Base-by-base conservation (phyloP, 2,888 invertebrate genomes). In the Pemphredon lugubris region DNA sequence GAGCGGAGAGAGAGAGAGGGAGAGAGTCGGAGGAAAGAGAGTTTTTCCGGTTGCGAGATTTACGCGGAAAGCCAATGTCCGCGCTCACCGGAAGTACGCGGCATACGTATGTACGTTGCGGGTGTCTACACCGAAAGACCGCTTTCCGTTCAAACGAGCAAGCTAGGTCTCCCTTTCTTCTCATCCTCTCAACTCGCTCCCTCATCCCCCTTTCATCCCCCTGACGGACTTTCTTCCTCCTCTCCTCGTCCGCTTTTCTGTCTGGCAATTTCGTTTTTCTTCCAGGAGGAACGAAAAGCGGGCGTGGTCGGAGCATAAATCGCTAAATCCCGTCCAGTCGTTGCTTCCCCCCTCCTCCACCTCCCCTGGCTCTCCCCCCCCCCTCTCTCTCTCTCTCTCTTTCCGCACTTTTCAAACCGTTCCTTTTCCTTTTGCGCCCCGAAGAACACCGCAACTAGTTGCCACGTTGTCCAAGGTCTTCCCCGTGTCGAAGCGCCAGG, bases 31-130 rank as follows among this genome's bases (percentile, higher is more conserved):
- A 26, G 58, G 63, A 32, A 57, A 51, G 63, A 44, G 75, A 75
- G 79, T 79, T 81, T 80, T 80, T 81, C 82, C 79, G 67, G 58
- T 60, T 55, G n/a, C 57, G 66, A 79, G 82, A 80, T 80, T 81
- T 80, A 80, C 79, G 79, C 75, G 66, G 67, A 42, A 63, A 75
- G n/a, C n/a, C n/a, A n/a, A n/a, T n/a, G 66, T 79, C 76, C 70
- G 81, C 75, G 67, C 53, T 71, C 64, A 50, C 75, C 81, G 72
- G 75, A 81, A 81, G 55, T 79, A 81, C 66, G 58, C n/a, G n/a
- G n/a, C n/a, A n/a, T 69, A 73, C 59, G 50, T 73, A 67, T 37
- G 76, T 76, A 76, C n/a, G n/a, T n/a, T 60, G 59, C 68, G 65
- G 26, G 69, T 70, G 75, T 66, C 70, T 54, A 57, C 65, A 59